Percentiles rank a stretch among this genome's conserved stretches.
Conservation (phyloP, 2,113 vertebrate species). For the Barbus barbus region DNA sequence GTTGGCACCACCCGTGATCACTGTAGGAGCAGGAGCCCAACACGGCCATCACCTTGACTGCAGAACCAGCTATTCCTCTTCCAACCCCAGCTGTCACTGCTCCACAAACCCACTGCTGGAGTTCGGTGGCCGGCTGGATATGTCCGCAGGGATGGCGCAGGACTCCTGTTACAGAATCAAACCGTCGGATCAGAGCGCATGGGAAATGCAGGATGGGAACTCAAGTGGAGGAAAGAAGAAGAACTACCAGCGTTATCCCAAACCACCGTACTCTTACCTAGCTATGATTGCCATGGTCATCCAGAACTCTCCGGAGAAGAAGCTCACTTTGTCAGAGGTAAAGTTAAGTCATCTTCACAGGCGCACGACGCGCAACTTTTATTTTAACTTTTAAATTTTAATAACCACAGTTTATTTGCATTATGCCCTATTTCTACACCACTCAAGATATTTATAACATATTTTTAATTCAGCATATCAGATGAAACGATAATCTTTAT, state of each 20-base stretch:
- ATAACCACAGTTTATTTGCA: too few species aligned
- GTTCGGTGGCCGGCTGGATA: slow-evolving; percentile 59
- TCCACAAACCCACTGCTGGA: slow-evolving; percentile 54
- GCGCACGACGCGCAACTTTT: neutral
- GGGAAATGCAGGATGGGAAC: slow-evolving; percentile 60
- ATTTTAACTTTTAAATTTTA: too few species aligned
- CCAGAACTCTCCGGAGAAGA: slow-evolving; percentile 83
- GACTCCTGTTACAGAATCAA: slow-evolving; percentile 18
- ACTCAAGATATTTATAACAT: too few species aligned
- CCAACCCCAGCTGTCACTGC: slow-evolving; percentile 44
- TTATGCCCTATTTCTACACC: too few species aligned
- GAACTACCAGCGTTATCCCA: slow-evolving; percentile 87
- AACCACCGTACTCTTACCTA: slow-evolving; percentile 90
- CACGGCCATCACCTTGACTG: slow-evolving; percentile 68
- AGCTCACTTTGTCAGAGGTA: slow-evolving; percentile 88
- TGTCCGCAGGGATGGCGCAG: slow-evolving; percentile 10
- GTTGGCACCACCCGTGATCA: slow-evolving; percentile 65
- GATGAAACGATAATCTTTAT: neutral
- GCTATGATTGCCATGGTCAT: slow-evolving; percentile 92
- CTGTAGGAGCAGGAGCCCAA: slow-evolving; percentile 60
- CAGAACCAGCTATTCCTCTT: slow-evolving; percentile 7
- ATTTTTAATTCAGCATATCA: too few species aligned
- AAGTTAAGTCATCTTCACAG: slow-evolving; percentile 73
- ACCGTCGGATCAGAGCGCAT: slow-evolving; percentile 38
- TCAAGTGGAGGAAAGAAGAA: slow-evolving; percentile 71